phyloP scores from a whole-genome alignment of 2,888 invertebrate species.

The Lepidochrysops patricia region DNA sequence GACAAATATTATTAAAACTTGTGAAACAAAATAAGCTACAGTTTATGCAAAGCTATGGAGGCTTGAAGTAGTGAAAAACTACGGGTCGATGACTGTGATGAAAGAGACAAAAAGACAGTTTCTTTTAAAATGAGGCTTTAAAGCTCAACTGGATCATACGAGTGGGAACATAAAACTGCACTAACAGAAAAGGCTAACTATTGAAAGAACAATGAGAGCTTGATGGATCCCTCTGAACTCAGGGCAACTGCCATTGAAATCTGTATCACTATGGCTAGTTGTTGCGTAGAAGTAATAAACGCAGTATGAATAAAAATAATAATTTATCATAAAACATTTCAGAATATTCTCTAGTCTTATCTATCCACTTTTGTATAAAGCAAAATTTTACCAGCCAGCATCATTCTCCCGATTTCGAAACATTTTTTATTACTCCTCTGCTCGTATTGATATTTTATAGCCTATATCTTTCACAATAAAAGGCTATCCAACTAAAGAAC shows the following conservation, averaged over 20 bases:
- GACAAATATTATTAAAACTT: too few relatives aligned
- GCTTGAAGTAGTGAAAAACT: background rate
- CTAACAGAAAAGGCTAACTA: slow-evolving; percentile 8
- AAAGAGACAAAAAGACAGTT: background rate
- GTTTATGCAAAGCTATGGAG: background rate
- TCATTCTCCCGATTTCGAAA: too few relatives aligned
- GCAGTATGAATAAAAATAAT: too few relatives aligned
- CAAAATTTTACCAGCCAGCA: too few relatives aligned
- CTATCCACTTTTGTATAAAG: too few relatives aligned
- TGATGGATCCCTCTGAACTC: background rate
- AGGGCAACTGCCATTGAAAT: background rate
- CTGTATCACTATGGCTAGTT: background rate
- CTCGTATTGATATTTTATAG: too few relatives aligned
- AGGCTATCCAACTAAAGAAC: too few relatives aligned
- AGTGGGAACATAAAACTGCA: slow-evolving; percentile 12
- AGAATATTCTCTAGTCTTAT: too few relatives aligned
- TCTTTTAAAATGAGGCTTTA: slow-evolving; percentile 11
- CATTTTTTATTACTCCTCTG: too few relatives aligned
- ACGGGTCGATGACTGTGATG: background rate
- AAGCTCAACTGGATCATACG: background rate
- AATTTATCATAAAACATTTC: too few relatives aligned
- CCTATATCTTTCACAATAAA: too few relatives aligned
- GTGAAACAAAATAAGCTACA: background rate
- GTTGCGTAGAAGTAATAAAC: background rate
- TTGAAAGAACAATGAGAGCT: slow-evolving; percentile 8